A percentile compares a stretch with the other conserved stretches of the same genome.
Conservation (phyloP, 2,113 vertebrate species). For the Dendrocopos noguchii region DNA sequence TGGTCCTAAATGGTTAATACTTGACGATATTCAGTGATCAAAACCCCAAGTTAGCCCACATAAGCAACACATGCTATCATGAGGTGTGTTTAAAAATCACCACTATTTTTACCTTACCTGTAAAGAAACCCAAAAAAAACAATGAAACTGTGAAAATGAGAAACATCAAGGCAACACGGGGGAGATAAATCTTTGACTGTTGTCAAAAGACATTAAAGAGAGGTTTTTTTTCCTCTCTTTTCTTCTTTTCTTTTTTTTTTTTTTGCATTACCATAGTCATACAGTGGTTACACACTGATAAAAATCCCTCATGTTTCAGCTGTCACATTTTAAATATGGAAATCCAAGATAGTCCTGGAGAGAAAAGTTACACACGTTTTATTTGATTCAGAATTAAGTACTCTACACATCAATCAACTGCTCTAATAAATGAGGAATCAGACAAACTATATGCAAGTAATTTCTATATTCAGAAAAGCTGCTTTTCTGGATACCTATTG, state of each 20-base stretch:
- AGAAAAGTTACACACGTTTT: slow-evolving; percentile 35
- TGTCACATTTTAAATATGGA: slow-evolving; percentile 42
- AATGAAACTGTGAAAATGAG: background rate
- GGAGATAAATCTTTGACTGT: background rate
- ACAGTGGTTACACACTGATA: background rate
- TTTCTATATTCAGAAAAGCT: slow-evolving; percentile 2
- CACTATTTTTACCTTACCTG: background rate
- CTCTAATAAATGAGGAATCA: slow-evolving; percentile 30
- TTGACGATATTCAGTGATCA: background rate
- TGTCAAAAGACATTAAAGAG: background rate
- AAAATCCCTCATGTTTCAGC: slow-evolving; percentile 25
- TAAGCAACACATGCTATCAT: background rate
- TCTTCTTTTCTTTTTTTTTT: no score
- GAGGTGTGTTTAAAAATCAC: background rate
- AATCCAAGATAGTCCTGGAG: background rate
- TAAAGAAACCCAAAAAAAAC: background rate
- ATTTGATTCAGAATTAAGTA: slow-evolving; percentile 16
- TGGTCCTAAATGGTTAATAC: background rate
- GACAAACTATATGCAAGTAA: background rate
- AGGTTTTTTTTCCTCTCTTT: no score
- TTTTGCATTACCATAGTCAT: background rate
- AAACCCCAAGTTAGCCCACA: background rate
- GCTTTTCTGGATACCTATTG: background rate
- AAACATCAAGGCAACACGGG: background rate
- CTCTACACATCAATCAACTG: slow-evolving; percentile 18